These are phyloP conservation scores for Brotula barbata DNA, from an alignment of 2,797 vertebrate species.

Conservation along the genomic window DNA sequence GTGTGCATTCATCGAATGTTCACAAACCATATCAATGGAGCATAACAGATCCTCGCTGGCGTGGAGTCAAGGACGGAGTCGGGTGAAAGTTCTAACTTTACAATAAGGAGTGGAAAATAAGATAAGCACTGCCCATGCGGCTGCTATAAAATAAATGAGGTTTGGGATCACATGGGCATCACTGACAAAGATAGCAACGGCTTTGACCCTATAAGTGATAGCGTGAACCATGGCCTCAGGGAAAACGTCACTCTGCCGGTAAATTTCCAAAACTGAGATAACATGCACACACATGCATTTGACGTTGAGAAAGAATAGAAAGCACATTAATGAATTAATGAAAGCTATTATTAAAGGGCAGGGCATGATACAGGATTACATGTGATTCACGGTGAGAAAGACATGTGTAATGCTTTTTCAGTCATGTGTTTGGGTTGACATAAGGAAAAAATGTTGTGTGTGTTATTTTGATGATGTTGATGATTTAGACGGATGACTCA, in stretches of 20 bases:
- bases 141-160: constrained; percentile 2
- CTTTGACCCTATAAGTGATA: neutral
- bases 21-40: constrained; percentile 4
- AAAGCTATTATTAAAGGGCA: constrained; percentile 33
- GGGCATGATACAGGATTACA: constrained; percentile 42
- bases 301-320: constrained; percentile 14
- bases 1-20: neutral
- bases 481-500: constrained; percentile 9
- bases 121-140: constrained; percentile 11
- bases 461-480: too few species aligned
- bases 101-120: neutral
- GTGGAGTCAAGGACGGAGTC: constrained; percentile 25
- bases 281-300: constrained; percentile 21
- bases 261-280: neutral
- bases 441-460: too few species aligned
- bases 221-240: constrained; percentile 10
- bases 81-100: constrained; percentile 21
- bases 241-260: neutral
- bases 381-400: constrained; percentile 43
- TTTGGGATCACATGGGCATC: constrained; percentile 12
- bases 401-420: constrained; percentile 8
- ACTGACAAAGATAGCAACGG: constrained; percentile 19
- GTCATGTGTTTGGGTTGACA: constrained; percentile 13
- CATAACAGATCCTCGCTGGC: neutral
- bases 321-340: constrained; percentile 51